A percentile compares a stretch with the other conserved stretches of the same genome.
These are phyloP conservation scores for Torymus tubicola DNA, from an alignment of 2,888 invertebrate species.

Conservation along the genomic window DNA sequence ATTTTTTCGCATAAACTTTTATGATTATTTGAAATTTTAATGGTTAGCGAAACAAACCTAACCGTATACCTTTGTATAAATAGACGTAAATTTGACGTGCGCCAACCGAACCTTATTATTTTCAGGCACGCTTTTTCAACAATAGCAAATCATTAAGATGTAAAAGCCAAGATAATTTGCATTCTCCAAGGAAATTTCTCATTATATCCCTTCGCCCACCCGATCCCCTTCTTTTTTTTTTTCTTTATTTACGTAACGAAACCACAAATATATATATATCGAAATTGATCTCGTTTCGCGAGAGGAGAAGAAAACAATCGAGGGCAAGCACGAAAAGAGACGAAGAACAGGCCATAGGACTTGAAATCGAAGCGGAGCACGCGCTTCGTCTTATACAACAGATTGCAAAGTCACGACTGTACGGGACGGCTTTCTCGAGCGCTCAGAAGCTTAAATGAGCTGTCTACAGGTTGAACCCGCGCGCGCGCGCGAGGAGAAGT, in stretches of 20 bases:
- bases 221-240: conserved; percentile 17
- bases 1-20: too few relatives aligned
- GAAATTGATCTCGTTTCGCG: conserved; percentile 44
- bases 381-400: conserved; percentile 22
- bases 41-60: too few relatives aligned
- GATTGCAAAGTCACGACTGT: conserved; percentile 51
- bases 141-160: conserved; percentile 51
- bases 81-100: too few relatives aligned
- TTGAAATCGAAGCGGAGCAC: conserved; percentile 35
- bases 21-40: too few relatives aligned
- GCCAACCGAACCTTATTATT: too few relatives aligned
- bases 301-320: conserved; percentile 44
- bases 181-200: conserved; percentile 47
- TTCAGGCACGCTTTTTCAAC: not conserved
- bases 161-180: conserved; percentile 48
- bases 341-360: conserved; percentile 1
- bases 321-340: not conserved
- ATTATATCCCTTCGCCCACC: conserved; percentile 24
- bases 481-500: too few relatives aligned
- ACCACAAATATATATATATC: conserved; percentile 22
- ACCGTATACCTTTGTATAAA: too few relatives aligned
- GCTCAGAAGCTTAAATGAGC: conserved; percentile 28
- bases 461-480: conserved; percentile 14
- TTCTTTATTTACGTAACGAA: conserved; percentile 27
- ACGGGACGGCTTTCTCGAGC: not conserved